These are phyloP conservation scores for Brienomyrus brachyistius DNA, from an alignment of 2,113 vertebrate genomes.

Conservation along the genomic window DNA sequence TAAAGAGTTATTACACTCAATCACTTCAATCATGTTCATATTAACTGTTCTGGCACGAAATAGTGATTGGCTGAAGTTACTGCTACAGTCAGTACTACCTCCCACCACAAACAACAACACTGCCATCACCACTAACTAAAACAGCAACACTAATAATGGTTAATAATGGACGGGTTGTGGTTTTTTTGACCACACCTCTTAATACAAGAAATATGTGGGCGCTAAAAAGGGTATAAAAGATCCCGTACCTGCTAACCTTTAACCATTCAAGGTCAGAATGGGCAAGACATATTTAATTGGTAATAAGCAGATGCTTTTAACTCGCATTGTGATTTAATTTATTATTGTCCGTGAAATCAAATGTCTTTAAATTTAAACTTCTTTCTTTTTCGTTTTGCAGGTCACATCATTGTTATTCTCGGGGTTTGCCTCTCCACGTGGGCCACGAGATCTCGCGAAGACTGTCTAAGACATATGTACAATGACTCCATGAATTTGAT, in stretches of 20 bases:
- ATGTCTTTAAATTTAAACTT: neutral
- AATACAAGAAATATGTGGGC: constrained; percentile 14
- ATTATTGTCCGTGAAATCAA: neutral
- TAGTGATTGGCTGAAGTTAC: neutral
- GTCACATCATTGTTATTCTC: constrained; percentile 6
- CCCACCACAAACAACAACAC: neutral
- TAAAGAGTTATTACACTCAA: neutral
- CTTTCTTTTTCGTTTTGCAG: neutral
- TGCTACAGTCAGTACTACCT: neutral
- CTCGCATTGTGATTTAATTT: neutral
- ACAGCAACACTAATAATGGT: neutral
- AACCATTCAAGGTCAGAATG: constrained; percentile 5
- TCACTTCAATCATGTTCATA: neutral
- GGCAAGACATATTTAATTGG: constrained; percentile 16
- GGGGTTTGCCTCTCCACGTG: neutral
- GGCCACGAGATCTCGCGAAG: neutral
- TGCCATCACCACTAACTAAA: too few relatives aligned
- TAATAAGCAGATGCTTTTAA: neutral
- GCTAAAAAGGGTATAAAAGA: constrained; percentile 14
- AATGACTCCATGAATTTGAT: neutral
- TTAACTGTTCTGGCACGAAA: neutral
- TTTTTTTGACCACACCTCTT: constrained; percentile 16
- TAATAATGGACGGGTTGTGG: neutral
- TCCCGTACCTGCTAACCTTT: neutral
- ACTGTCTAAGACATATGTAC: neutral